phyloP scores from a whole-genome alignment of 2,888 invertebrate genomes.

The Teleogryllus oceanicus region DNA sequence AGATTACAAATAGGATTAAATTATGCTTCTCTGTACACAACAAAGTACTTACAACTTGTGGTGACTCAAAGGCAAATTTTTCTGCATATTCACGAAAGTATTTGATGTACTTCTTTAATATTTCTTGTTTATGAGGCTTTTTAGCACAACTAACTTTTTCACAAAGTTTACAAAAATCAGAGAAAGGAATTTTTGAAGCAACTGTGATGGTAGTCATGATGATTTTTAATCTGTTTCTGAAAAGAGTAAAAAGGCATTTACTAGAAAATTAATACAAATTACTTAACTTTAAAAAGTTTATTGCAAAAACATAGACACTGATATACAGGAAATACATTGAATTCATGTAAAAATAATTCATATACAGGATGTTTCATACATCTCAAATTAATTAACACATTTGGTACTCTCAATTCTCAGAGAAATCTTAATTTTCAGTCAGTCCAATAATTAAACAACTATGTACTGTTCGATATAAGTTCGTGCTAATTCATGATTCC shows the following conservation, averaged over 20 bases:
- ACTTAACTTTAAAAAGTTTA: too few species aligned
- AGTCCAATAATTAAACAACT: conserved; percentile 53
- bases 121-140: conserved; percentile 50
- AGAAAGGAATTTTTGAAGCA: conserved; percentile 46
- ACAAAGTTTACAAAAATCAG: conserved; percentile 57
- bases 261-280: too few species aligned
- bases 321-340: too few species aligned
- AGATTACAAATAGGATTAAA: too few species aligned
- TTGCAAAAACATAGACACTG: too few species aligned
- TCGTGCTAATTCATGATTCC: conserved; percentile 70
- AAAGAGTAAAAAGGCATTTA: too few species aligned
- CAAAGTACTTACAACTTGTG: conserved; percentile 23
- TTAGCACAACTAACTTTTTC: conserved; percentile 56
- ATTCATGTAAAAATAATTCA: too few species aligned
- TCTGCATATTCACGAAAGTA: conserved; percentile 49
- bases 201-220: background rate
- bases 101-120: conserved; percentile 47
- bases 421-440: background rate
- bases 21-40: too few species aligned
- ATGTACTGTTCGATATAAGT: conserved; percentile 75
- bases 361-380: too few species aligned
- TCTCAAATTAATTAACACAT: background rate
- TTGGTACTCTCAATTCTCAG: background rate
- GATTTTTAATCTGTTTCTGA: too few species aligned
- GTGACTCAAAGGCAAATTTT: conserved; percentile 24